These are phyloP conservation scores for Otolemur crassicaudatus DNA, from an alignment of 2,797 vertebrate species.

Conservation along the genomic window DNA sequence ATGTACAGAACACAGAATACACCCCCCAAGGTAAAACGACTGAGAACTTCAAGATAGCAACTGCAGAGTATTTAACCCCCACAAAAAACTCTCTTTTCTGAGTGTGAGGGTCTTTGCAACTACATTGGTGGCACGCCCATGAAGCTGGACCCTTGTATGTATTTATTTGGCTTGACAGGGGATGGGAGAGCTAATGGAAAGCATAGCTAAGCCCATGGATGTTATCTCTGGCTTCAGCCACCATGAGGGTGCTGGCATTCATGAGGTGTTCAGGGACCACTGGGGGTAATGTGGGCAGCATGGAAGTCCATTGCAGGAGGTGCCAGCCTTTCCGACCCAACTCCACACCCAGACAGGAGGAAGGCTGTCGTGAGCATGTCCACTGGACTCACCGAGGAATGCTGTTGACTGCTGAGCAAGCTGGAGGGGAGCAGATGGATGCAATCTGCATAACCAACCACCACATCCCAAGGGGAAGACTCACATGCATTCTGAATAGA, in stretches of 20 bases:
- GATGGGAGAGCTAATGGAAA: background rate
- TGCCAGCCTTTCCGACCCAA: background rate
- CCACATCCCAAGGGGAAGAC: conserved; percentile 33
- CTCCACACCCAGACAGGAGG: background rate
- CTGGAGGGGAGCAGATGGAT: background rate
- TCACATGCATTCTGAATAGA: conserved; percentile 63
- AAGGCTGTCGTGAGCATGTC: background rate
- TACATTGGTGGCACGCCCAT: background rate
- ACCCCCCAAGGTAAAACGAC: background rate
- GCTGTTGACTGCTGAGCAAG: background rate
- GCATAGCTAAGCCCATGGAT: background rate
- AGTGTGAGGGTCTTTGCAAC: background rate
- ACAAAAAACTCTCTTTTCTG: background rate
- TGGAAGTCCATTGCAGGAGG: background rate
- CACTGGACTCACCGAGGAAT: background rate
- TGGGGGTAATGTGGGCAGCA: background rate
- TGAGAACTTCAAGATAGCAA: background rate
- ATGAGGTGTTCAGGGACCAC: background rate
- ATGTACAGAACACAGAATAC: background rate
- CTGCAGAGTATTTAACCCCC: background rate
- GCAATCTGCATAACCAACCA: conserved; percentile 33
- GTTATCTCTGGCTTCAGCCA: background rate
- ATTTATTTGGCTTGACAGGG: background rate
- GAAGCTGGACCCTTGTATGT: background rate
- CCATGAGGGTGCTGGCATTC: background rate